A percentile compares a stretch with the other conserved stretches of the same genome.
Evolutionary conservation across 2,888 invertebrate genomes (phyloP).

Genomic region (Drosophila peninsularis): DNA sequence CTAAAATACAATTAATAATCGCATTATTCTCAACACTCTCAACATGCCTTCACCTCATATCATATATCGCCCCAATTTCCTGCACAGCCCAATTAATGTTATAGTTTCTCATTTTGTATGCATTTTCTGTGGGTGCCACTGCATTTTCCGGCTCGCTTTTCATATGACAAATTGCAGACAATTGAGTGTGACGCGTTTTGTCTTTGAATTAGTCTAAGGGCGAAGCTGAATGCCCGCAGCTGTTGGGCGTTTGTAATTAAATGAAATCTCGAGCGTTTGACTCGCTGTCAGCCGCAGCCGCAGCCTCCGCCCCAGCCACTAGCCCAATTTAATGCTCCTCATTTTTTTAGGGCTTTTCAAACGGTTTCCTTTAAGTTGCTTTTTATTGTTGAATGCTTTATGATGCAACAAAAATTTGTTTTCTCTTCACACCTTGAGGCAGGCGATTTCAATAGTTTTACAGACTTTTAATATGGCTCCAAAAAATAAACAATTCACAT

Average conservation of each 20-base stretch:
- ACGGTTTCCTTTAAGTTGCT: conserved; percentile 31
- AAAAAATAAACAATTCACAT: conserved; percentile 30
- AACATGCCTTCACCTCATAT: neutral
- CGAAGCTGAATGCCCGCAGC: conserved; percentile 48
- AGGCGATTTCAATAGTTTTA: conserved; percentile 35
- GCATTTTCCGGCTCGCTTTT: conserved; percentile 1
- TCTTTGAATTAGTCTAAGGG: conserved; percentile 33
- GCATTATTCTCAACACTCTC: neutral
- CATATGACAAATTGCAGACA: conserved; percentile 61
- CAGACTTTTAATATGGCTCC: conserved; percentile 37
- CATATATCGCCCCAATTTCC: conserved; percentile 5
- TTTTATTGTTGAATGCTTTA: conserved; percentile 37
- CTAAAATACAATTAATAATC: neutral
- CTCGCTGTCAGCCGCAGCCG: neutral
- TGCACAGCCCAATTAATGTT: conserved; percentile 3
- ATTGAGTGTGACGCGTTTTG: conserved; percentile 54
- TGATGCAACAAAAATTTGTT: conserved; percentile 34
- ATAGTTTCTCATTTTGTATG: conserved; percentile 16
- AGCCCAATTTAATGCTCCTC: neutral
- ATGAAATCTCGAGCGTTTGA: conserved; percentile 45
- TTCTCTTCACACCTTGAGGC: conserved; percentile 47
- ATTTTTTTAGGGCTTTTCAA: conserved; percentile 51
- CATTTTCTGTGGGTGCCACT: conserved; percentile 20
- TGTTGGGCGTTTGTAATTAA: conserved; percentile 57
- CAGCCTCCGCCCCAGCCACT: neutral